phyloP scores from a whole-genome alignment of 1,140 invertebrate species.

The Ctenoplectra terminalis region DNA sequence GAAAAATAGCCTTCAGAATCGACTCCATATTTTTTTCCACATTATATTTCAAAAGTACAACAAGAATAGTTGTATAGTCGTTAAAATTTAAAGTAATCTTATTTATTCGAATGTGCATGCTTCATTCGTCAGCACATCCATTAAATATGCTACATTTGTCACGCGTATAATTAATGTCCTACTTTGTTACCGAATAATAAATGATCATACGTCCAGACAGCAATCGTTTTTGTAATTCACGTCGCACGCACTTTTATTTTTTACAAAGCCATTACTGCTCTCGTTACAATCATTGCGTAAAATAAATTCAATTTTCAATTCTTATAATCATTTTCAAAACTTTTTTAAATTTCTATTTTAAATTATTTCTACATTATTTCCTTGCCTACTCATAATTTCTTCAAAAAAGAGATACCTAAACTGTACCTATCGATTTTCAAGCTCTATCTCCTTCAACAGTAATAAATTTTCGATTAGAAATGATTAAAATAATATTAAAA shows the following conservation, averaged over 20 bases:
- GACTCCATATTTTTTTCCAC: no score
- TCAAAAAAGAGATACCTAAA: no score
- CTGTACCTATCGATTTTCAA: no score
- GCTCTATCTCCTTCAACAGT: no score
- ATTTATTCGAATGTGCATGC: not conserved
- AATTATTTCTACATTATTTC: not conserved
- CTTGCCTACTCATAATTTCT: no score
- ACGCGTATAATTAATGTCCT: constrained; percentile 5
- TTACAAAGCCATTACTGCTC: not conserved
- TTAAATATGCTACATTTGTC: not conserved
- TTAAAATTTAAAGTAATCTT: no score
- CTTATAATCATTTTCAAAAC: not conserved
- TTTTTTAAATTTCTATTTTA: not conserved
- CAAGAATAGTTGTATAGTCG: no score
- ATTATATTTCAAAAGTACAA: no score
- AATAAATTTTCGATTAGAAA: no score
- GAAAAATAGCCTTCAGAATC: no score
- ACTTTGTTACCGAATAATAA: not conserved
- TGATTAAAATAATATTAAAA: no score
- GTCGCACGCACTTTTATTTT: not conserved
- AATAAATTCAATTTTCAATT: not conserved
- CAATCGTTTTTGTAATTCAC: not conserved
- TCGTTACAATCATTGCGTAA: not conserved
- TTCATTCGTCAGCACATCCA: not conserved
- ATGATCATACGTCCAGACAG: not conserved